These are phyloP conservation scores for Syngnathus floridae DNA, from an alignment of 2,113 vertebrate species.

Conservation along the genomic window DNA sequence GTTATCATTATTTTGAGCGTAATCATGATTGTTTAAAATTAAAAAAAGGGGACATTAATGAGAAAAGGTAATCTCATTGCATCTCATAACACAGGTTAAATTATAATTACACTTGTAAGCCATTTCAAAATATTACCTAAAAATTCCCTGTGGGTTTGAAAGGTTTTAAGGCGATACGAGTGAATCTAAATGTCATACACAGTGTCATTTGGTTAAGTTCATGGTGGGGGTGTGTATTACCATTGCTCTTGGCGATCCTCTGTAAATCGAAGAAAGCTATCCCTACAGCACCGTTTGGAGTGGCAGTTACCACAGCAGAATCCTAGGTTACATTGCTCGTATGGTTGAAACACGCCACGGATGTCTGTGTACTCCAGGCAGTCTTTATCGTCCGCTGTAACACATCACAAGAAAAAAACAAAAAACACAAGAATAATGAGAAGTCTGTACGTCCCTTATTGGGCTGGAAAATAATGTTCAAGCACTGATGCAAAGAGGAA, in stretches of 20 bases:
- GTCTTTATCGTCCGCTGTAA: background rate
- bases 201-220: background rate
- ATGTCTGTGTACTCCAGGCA: constrained; percentile 16
- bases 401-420: background rate
- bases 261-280: accelerated
- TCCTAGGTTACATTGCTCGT: accelerated
- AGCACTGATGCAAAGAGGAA: too few species aligned
- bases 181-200: background rate
- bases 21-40: too few species aligned
- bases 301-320: constrained; percentile 59
- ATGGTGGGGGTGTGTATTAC: constrained; percentile 31
- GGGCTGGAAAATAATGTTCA: too few species aligned
- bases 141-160: too few species aligned
- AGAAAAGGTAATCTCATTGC: too few species aligned
- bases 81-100: too few species aligned
- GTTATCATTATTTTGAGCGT: too few species aligned
- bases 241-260: constrained; percentile 31
- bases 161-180: too few species aligned
- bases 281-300: constrained; percentile 40
- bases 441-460: background rate
- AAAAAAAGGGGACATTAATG: too few species aligned
- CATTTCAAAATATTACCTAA: too few species aligned
- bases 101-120: too few species aligned
- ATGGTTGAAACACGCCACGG: accelerated
- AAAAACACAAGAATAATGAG: background rate